Evolutionary conservation across 2,113 vertebrate species (phyloP), one percentile per base, ranked within the genome.

Genomic region (Melozone crissalis): DNA sequence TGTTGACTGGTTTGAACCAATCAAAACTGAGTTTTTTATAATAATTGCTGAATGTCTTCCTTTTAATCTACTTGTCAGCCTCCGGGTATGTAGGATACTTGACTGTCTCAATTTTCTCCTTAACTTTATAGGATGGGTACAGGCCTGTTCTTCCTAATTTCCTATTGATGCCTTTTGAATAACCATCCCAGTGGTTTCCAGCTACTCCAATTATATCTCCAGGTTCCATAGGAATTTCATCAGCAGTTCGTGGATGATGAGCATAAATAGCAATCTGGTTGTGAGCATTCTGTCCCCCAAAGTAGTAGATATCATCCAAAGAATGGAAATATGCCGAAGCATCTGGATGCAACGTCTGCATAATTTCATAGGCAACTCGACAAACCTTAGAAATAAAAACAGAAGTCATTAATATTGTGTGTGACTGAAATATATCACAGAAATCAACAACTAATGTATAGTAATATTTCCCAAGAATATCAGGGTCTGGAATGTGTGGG

Each of bases 281-380:
- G 98, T 99, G 99, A 80, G 99, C 99, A 83, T 99, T 99, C 82
- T 99, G 99, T 78, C 99, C 99, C 47, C 99, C 99, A 91, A 99
- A 99, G 97, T 99, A 99, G 98, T 99, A 99, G 97, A 99, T 99
- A 95, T 99, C 99, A 87, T 99, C 99, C 97, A 99, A 98, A 90
- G 99, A 99, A 95, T 99, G 99, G 97, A 99, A 99, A 97, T 98
- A 99, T 0, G 99, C 98, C 35, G 99, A 99, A 87, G 99, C 99
- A 90, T 99, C 99, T 6, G 99, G 99, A 94, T 99, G 99, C 75
- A 99, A 98, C 2, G 99, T 99, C 97, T 99, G 99, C 99, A 99
- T 99, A 85, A 99, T 99, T 98, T 99, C 99, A 79, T 99, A 99
- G 84, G 99, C 99, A 93, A 99, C 99, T 67, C 99, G 98, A 96